Base-by-base conservation (phyloP, 2,797 vertebrate species). In the Sebastes goodei region DNA sequence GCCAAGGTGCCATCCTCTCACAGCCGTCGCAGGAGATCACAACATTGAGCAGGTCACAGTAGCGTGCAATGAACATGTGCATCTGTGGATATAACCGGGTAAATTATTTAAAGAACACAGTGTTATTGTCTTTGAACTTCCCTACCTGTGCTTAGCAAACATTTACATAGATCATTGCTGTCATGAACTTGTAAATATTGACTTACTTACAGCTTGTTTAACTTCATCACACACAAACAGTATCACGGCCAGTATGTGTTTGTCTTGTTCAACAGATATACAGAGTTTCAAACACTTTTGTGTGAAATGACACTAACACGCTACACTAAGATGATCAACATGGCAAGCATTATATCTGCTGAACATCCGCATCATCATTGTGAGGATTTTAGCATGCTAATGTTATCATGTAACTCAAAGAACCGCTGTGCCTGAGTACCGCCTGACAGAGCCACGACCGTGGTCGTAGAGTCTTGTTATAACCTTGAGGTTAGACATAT, bases 31-130 rank as follows among this genome's bases (percentile, higher is more conserved):
- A 99, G 20, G 98, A 99, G 33, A 99, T 99, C 89, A 99, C 99
- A 63, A 99, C 98, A 0, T 98, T 99, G 12, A 99, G 87, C 82
- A 98, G 95, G 91, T 99, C 97, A 32, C 98, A 99, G 80, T 99
- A 99, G 29, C 99, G 97, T 10, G 98, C 98, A 3, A 99, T 98
- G 91, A 99, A 99, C 98, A 99, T 98, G 93, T 99, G 98, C 98
- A 99, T 99, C 99, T 99, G 75, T 32, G 64, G 59, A 81, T 1
- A 63, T 12, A 11, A 71, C 9, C 6, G 11, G 5, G 62, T 1
- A 23, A 10, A n/a, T 32, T 6, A 49, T 14, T 25, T 14, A 27
- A 49, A 38, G 6, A 27, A 30, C 7, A 49, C 29, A 30, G 21
- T n/a, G 25, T 33, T n/a, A n/a, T 33, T 2, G 53, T 66, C 5